Base-by-base conservation (phyloP, 1,140 invertebrate genomes). In the Drosophila chauvacae region DNA sequence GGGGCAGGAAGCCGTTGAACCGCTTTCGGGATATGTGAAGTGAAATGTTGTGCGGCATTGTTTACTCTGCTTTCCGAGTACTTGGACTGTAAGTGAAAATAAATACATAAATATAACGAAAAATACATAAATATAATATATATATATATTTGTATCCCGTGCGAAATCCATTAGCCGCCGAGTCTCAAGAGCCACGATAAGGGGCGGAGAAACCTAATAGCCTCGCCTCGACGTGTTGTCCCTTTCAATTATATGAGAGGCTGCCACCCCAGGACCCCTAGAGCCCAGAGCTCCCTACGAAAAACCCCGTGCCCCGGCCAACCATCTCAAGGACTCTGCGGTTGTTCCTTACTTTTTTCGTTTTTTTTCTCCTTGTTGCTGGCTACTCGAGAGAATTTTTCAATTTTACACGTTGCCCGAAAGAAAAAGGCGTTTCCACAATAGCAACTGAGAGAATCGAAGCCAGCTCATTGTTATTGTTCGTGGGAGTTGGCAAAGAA, bases 151-250 rank as follows among this genome's bases (percentile, higher is more conserved):
- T 69, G 51, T 42, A 37, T 20, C 53, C 63, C 68, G 50, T 33
- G 50, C 28, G 80, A 88, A 88, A 90, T 88, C 84, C 84, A 88
- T 88, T 88, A 88, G 84, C 69, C 69, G 57, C 44, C 75, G 80
- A 73, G 84, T 87, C 84, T 83, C 84, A 88, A 83, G 84, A 87
- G 84, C 85, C 83, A 84, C 80, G 85, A 88, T 87, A 87, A 68
- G 35, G 61, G 47, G 83, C 80, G 68, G 33, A 47, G 66, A 50
- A 71, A 88, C 86, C 81, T 85, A 90, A 90, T 90, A 90, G 86
- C 85, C 85, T 61, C 75, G 81, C 73, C 59, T 86, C 81, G 86
- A 90, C 85, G 85, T 90, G 85, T 90, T 90, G 85, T 90, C 85
- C 85, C 81, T 90, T 90, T 90, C 85, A 90, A 90, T 90, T 90